Evolutionary conservation across 2,888 invertebrate species (phyloP), one percentile per base, ranked within the genome.

Genomic region (Chaetoderma sp.): DNA sequence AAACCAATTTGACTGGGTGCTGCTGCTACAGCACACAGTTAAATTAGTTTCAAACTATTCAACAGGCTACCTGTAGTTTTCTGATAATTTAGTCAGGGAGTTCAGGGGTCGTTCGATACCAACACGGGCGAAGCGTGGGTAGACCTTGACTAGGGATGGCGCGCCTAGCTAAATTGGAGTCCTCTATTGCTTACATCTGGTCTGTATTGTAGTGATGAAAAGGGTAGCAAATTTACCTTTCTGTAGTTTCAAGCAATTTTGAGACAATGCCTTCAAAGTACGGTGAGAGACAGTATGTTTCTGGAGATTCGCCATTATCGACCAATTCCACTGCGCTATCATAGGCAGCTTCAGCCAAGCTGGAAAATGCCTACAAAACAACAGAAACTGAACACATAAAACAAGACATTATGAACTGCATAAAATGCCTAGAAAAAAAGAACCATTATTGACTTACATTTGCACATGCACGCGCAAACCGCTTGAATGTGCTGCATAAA

Each of bases 261-360:
- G 94, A 91, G 44, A 99, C 92, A 82, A 99, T 98, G 74, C 92
- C 93, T 70, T 97, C 95, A 86, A 98, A 99, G 87, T 93, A 98
- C 67, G 91, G 91, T 0, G 97, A 96, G 85, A 99, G 91, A 74
- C 95, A 94, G 84, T 97, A 98, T 0, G 98, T 98, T 69, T 93
- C 92, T 0, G 98, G 93, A 60, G 87, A 86, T 3, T 81, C 78
- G 16, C 91, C 91, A 27, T 88, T 88, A 58, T 87, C 86, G n/a
- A 81, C 74, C 27, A 83, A 83, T 57, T 88, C 88, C 0, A 93
- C 94, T 1, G 94, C 92, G 23, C 81, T 78, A 63, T 99, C 98
- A 81, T 95, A 98, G 1, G 97, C 96, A 2, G 98, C 97, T 86
- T 98, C 97, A 0, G 98, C 96, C 52, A 99, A 89, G 32, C 96